Evolutionary conservation across 1,140 invertebrate species (phyloP).

Genomic region (Plodia interpunctella): DNA sequence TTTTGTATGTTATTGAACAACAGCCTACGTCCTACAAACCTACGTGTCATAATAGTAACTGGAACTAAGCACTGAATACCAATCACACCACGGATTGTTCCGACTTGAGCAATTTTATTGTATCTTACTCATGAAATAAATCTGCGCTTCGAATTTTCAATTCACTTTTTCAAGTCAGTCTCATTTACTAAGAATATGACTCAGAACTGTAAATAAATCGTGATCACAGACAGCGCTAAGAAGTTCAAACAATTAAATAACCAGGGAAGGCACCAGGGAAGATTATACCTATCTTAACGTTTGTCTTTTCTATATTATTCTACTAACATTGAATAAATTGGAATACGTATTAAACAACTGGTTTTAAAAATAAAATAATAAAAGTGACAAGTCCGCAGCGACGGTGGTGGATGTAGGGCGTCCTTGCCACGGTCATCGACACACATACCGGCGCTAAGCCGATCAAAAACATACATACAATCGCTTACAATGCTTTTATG

Average conservation of each 20-base stretch:
- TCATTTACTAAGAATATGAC: neutral
- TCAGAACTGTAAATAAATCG: neutral
- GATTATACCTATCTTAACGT: too few relatives aligned
- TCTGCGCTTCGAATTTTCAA: too few relatives aligned
- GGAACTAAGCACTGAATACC: neutral
- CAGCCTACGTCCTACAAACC: neutral
- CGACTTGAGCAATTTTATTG: neutral
- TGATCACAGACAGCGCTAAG: too few relatives aligned
- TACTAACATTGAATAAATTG: neutral
- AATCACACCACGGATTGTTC: neutral
- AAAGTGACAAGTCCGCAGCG: slow-evolving; percentile 16
- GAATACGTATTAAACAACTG: neutral
- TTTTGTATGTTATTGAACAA: neutral
- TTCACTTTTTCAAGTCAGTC: neutral
- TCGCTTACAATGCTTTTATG: neutral
- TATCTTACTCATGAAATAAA: neutral
- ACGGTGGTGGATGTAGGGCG: slow-evolving; percentile 17
- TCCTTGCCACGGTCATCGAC: slow-evolving; percentile 32
- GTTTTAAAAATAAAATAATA: neutral
- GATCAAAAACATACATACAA: neutral
- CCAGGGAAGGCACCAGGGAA: too few relatives aligned
- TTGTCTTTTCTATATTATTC: too few relatives aligned
- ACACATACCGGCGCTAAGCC: slow-evolving; percentile 19
- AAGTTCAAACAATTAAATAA: neutral
- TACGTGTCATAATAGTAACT: neutral